Conservation (phyloP, 1,140 invertebrate genomes). For the Lanistes nyassanus region DNA sequence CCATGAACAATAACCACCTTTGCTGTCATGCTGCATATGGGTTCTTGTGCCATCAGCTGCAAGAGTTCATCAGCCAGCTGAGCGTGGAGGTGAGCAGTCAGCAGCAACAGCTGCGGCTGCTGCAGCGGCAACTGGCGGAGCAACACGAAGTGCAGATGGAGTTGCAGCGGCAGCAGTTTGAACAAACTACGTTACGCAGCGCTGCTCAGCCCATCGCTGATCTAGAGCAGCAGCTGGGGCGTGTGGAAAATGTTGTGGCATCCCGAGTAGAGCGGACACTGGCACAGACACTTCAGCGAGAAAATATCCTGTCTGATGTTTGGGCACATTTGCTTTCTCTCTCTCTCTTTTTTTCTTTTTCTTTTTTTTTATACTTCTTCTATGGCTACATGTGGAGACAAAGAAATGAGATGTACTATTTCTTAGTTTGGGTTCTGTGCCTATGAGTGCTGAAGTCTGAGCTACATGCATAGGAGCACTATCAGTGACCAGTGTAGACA, state of each 20-base stretch:
- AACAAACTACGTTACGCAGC: constrained; percentile 35
- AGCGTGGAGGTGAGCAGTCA: constrained; percentile 21
- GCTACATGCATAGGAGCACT: not conserved
- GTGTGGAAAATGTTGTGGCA: constrained; percentile 50
- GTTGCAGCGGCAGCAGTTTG: constrained; percentile 51
- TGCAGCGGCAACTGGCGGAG: constrained; percentile 46
- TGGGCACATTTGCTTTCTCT: no score
- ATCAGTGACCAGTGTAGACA: no score
- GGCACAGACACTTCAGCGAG: constrained; percentile 54
- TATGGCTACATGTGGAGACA: not conserved
- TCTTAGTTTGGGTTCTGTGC: constrained; percentile 1
- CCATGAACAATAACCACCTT: no score
- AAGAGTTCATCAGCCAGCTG: constrained; percentile 24
- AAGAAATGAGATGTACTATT: not conserved
- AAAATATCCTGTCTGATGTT: constrained; percentile 63
- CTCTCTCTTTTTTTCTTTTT: no score
- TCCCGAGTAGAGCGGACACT: constrained; percentile 56
- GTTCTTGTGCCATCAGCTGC: constrained; percentile 19
- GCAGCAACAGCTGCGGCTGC: constrained; percentile 40
- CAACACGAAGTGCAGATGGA: constrained; percentile 48
- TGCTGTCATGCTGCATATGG: no score
- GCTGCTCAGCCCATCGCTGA: constrained; percentile 40
- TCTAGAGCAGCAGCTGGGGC: constrained; percentile 56
- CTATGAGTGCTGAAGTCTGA: no score
- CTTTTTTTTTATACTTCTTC: not conserved